A percentile compares a stretch with the other conserved stretches of the same genome.
These are phyloP conservation scores for Pseudochromis fuscus DNA, from an alignment of 2,797 vertebrate genomes.

Conservation along the genomic window DNA sequence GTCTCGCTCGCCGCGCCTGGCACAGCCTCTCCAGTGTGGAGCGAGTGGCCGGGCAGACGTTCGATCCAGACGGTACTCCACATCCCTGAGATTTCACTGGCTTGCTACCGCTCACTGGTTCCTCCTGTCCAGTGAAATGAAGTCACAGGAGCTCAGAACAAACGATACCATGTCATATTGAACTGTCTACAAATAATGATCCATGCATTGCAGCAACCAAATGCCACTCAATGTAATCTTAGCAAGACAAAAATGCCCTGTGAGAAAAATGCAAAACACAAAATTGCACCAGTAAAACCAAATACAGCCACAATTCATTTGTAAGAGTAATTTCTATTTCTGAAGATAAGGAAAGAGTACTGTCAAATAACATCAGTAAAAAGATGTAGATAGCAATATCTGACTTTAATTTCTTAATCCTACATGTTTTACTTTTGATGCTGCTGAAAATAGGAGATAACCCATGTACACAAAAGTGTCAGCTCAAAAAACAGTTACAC, in stretches of 20 bases:
- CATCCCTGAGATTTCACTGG: constrained; percentile 95
- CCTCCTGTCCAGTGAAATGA: constrained; percentile 84
- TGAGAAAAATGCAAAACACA: too few species aligned
- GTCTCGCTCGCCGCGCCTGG: constrained; percentile 88
- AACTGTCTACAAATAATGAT: background rate
- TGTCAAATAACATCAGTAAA: background rate
- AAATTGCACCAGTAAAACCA: too few species aligned
- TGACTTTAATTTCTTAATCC: background rate
- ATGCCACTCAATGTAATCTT: too few species aligned
- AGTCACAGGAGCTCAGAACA: background rate
- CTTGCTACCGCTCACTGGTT: constrained; percentile 86
- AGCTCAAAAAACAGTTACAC: background rate
- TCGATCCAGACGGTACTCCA: constrained; percentile 49
- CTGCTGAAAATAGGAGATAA: background rate
- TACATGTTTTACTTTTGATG: background rate
- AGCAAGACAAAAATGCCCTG: too few species aligned
- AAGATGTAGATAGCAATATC: background rate
- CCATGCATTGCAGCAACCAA: too few species aligned
- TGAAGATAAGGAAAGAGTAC: background rate
- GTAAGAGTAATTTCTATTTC: background rate
- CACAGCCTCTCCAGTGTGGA: constrained; percentile 89
- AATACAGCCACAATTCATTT: too few species aligned
- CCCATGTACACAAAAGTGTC: background rate
- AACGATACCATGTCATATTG: background rate
- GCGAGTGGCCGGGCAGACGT: constrained; percentile 88